Base-by-base conservation (phyloP, 2,888 invertebrate species). In the Halocaridina rubra region DNA sequence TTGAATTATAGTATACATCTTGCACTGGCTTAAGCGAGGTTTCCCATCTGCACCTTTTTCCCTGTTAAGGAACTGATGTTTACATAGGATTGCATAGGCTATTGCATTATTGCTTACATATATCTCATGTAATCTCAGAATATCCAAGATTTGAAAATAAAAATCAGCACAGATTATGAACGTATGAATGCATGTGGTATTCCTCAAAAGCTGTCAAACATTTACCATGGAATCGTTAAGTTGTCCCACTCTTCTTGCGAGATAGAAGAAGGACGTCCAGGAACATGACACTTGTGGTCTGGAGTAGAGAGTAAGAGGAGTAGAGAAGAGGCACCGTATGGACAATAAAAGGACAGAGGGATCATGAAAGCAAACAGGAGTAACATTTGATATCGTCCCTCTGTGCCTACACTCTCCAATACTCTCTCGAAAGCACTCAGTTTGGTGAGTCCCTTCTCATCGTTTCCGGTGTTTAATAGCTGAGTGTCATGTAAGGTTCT, bases 241-340 rank as follows among this genome's bases (percentile, higher is more conserved):
- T 90, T 90, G 85, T 92, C 92, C 93, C 93, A 93, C 87, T 92
- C 90, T 7, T 91, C 91, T 16, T 91, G n/a, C 0, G 92, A 91
- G 57, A 91, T 92, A 19, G 92, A 91, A 16, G 13, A 13, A 67
- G 92, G 91, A 72, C 91, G 90, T 30, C 93, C 93, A 0, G 93
- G 92, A 22, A 93, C 92, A 69, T 90, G 90, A 88, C 93, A 93
- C 93, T 93, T 93, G 89, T 93, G 93, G 69, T 93, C 92, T 3
- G 93, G 93, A 75, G 92, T 91, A 81, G 92, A 92, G 80, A 93
- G 89, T 27, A 92, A 92, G 89, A 93, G 90, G 39, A 93, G 91
- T 10, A 92, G 90, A 89, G 80, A 78, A 8, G 85, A 80, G 16
- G 77, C 61, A 8, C 80, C 81, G 32, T 81, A 77, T 1, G 85